Conservation (phyloP, 2,888 invertebrate genomes). For the Heterodera filipjevi region DNA sequence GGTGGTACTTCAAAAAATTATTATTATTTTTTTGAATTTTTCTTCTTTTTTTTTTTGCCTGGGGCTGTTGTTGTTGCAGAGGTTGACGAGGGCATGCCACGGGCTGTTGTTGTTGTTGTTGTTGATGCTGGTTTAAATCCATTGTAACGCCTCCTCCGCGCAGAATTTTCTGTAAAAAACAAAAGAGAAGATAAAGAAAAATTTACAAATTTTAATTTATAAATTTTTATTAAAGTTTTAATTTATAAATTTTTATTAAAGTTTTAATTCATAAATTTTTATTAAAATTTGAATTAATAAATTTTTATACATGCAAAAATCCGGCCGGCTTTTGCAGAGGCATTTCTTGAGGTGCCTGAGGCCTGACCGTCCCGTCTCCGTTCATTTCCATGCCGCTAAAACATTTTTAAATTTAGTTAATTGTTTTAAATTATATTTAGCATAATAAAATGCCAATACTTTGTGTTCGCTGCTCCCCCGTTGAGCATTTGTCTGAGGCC, state of each 20-base stretch:
- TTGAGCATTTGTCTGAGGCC: conserved; percentile 40
- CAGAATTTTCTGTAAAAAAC: conserved; percentile 38
- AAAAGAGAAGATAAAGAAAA: too few species aligned
- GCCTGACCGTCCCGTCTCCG: background rate
- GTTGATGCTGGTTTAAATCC: conserved; percentile 13
- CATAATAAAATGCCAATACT: background rate
- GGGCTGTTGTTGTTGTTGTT: conserved; percentile 20
- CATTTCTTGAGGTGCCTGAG: conserved; percentile 7
- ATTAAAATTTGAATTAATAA: background rate
- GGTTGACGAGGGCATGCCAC: background rate
- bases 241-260: background rate
- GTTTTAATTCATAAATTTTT: background rate
- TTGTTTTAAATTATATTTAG: background rate
- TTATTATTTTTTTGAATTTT: background rate
- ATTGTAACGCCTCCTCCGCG: conserved; percentile 31
- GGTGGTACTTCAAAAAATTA: background rate
- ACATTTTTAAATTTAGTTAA: background rate
- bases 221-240: background rate
- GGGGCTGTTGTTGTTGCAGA: conserved; percentile 26
- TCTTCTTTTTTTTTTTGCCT: background rate
- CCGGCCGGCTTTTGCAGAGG: conserved; percentile 28
- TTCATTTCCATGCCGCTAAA: background rate
- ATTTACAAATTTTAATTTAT: background rate
- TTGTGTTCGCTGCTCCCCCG: conserved; percentile 22
- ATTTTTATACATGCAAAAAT: conserved; percentile 17